phyloP scores from a whole-genome alignment of 2,888 invertebrate species.

The Drosophila gaucha region DNA sequence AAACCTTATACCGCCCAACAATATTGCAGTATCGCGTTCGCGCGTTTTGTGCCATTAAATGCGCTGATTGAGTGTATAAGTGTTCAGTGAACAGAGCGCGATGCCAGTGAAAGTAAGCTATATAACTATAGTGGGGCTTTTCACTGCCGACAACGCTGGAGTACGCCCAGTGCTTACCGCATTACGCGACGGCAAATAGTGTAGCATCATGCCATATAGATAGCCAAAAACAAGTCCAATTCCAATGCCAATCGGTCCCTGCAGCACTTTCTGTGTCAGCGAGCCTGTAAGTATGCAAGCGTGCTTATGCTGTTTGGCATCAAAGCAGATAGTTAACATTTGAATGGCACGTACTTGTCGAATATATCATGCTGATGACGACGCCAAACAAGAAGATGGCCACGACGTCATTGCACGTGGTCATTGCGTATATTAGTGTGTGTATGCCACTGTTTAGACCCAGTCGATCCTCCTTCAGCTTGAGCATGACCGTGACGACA shows the following conservation, averaged over 20 bases:
- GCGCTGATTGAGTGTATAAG: conserved; percentile 78
- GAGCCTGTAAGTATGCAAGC: conserved; percentile 82
- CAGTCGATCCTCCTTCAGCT: conserved; percentile 86
- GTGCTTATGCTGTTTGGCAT: conserved; percentile 1
- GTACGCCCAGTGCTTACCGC: conserved; percentile 84
- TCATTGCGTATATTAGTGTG: conserved; percentile 87
- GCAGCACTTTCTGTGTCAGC: conserved; percentile 85
- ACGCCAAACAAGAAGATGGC: conserved; percentile 91
- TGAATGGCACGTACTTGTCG: conserved; percentile 85
- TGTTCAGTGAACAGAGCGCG: conserved; percentile 68
- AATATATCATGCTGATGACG: conserved; percentile 88
- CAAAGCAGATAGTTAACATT: neutral
- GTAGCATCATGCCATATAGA: conserved; percentile 87
- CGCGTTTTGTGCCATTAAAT: conserved; percentile 75
- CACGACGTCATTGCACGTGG: conserved; percentile 90
- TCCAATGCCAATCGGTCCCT: conserved; percentile 87
- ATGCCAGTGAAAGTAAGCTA: conserved; percentile 40
- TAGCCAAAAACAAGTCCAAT: conserved; percentile 88
- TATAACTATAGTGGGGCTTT: conserved; percentile 1
- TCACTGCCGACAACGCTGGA: conserved; percentile 23
- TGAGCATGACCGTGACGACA: conserved; percentile 89
- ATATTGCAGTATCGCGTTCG: no score
- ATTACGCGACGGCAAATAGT: conserved; percentile 87
- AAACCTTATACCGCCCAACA: conserved; percentile 27
- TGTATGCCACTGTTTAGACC: conserved; percentile 91